Conservation (phyloP, 2,113 vertebrate species). For the Melozone crissalis region DNA sequence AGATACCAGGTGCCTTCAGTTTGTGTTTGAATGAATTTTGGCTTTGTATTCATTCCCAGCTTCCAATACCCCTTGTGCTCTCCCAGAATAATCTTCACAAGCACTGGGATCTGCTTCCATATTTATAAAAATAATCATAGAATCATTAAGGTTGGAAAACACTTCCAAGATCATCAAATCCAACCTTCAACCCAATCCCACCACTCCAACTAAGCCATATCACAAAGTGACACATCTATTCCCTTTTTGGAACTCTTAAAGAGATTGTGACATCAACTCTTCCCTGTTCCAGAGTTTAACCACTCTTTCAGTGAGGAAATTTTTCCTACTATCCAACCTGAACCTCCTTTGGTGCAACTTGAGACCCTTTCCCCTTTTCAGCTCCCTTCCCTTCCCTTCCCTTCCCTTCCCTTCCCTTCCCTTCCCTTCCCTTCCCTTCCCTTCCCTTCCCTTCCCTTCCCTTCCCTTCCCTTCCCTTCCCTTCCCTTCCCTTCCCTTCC, state of each 20-base stretch:
- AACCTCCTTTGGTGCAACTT: neutral
- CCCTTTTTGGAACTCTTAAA: neutral
- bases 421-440: too few species aligned
- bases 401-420: too few species aligned
- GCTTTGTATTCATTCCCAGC: neutral
- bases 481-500: too few species aligned
- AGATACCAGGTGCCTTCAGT: neutral
- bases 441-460: too few species aligned
- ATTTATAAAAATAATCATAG: neutral
- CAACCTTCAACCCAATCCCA: neutral
- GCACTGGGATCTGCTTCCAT: neutral
- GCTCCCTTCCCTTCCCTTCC: too few species aligned
- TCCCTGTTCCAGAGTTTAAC: neutral
- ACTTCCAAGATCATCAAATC: neutral
- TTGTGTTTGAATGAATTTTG: neutral
- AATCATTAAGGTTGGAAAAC: neutral
- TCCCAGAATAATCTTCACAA: neutral
- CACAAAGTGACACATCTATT: neutral
- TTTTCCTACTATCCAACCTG: neutral
- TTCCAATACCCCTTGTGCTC: neutral
- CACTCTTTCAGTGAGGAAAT: too few species aligned
- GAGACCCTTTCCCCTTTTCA: too few species aligned
- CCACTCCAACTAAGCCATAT: neutral
- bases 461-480: too few species aligned
- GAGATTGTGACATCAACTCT: neutral